Evolutionary conservation across 2,888 invertebrate genomes (phyloP), one percentile per base, ranked within the genome.

Genomic region (Cataglyphis altisquamis): DNA sequence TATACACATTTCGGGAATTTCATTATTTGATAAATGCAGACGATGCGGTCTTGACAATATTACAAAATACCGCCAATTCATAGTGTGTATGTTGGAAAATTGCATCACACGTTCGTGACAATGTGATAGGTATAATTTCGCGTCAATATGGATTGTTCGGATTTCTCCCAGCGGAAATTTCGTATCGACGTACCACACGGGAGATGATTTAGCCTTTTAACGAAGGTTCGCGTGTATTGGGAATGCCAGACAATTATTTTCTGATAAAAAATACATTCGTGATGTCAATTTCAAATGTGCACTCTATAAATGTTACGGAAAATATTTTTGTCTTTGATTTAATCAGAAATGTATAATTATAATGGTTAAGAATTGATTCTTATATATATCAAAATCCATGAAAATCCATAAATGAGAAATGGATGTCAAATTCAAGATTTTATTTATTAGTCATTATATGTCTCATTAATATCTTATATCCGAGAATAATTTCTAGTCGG

Each of bases 91-190:
- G 72, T 72, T 70, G 72, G 60, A 80, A 78, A 80, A 70, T 80
- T 80, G 78, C 60, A 60, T 70, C 72, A 60, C 25, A 57, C 29
- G 12, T 45, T 36, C 60, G 60, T 60, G 72, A 72, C 78, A 80
- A 72, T 72, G 45, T 32, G 68, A 80, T 80, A 80, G 60, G 45
- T 45, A 80, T 80, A 80, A 80, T 80, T 72, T 80, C 45, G 60
- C 57, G 78, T 78, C 78, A 70, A 72, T 80, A 21, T 80, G 57
- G 32, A 80, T 70, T 48, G 60, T 70, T 72, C 45, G 78, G 32
- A 72, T 80, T 72, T 80, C 72, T 70, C 60, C n/a, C 39, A 60
- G 32, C 21, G 78, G 36, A 70, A 60, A 80, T 72, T 80, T 72
- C 78, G 21, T 57, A 57, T 60, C 60, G 60, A 32, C 15, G 32